phyloP scores from a whole-genome alignment of 2,888 invertebrate genomes.

The Entomobrya multifasciata region DNA sequence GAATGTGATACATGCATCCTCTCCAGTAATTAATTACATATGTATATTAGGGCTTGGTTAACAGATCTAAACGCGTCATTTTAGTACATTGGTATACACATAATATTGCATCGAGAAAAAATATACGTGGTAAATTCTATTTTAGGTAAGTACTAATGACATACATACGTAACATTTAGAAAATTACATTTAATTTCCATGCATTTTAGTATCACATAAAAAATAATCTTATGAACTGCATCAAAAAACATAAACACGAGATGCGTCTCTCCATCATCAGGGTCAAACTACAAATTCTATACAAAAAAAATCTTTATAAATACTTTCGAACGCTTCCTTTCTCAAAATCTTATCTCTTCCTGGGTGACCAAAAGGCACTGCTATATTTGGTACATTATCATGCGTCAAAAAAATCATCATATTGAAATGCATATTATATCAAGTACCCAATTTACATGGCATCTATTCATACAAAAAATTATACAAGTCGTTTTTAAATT shows the following conservation, averaged over 20 bases:
- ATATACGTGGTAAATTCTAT: too few species aligned
- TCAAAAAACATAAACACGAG: slow-evolving; percentile 30
- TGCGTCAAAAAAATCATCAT: slow-evolving; percentile 18
- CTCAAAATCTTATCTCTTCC: slow-evolving; percentile 53
- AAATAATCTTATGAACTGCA: neutral
- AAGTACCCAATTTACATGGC: neutral
- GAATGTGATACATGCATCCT: slow-evolving; percentile 67
- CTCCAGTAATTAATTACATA: slow-evolving; percentile 69
- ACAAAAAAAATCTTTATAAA: slow-evolving; percentile 28
- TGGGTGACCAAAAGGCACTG: slow-evolving; percentile 61
- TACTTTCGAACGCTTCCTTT: slow-evolving; percentile 60
- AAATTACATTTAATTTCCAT: neutral
- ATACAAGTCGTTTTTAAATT: slow-evolving; percentile 8
- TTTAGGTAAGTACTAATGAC: neutral
- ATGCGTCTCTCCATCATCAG: slow-evolving; percentile 64
- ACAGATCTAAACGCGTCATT: neutral
- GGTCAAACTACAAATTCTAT: slow-evolving; percentile 60
- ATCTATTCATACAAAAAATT: neutral
- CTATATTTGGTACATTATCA: neutral
- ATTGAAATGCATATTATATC: neutral
- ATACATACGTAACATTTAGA: neutral
- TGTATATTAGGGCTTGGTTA: slow-evolving; percentile 55
- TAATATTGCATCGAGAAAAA: neutral
- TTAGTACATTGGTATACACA: neutral
- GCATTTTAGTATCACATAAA: neutral